Base-by-base conservation (phyloP, 53 echinoderm and acorn worm species). In the Echinarachnius parma region DNA sequence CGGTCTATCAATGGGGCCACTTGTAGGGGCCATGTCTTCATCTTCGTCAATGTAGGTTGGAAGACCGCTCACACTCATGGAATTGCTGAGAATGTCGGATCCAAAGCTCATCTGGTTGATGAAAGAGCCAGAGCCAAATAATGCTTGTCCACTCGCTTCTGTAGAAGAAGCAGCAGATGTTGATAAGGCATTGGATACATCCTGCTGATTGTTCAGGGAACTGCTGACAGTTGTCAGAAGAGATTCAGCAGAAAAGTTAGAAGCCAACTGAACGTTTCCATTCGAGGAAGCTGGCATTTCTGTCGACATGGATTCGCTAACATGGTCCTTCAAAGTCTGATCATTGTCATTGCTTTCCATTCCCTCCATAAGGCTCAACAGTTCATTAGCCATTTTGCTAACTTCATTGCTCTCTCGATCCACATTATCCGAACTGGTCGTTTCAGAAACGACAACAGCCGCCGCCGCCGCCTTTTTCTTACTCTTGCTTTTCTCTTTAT, bases 11-110 rank as follows among this genome's bases (percentile, higher is more conserved):
- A 34, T 3, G n/a, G 55, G 28, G 57, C 30, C 25, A 34, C 9
- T 56, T 7, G 52, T 31, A 31, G 61, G 44, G 26, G 24, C 48
- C 21, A 61, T 76, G 2, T 82, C 83, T 23, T 66, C 62, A 14
- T 85, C 88, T 9, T 93, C 93, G 46, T 93, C 89, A 14, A 78
- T 89, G 50, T 89, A 86, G 0, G 93, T 93, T 5, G 93, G 93
- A 28, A 93, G 81, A 54, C 93, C 93, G 59, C 89, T 93, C 27
- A 89, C 89, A 74, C 86, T 93, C 93, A 93, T 93, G 11, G 93
- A 93, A 61, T 78, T 93, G 78, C 93, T 93, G 21, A 93, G 78
- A 30, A 93, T 93, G 53, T 93, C 93, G 35, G 66, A 72, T 19
- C 79, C 85, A 63, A 46, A 64, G n/a, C 8, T 46, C 45, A 64